A percentile compares a stretch with the other conserved stretches of the same genome.
Conservation (phyloP, 2,797 vertebrate species). For the Diceros bicornis region DNA sequence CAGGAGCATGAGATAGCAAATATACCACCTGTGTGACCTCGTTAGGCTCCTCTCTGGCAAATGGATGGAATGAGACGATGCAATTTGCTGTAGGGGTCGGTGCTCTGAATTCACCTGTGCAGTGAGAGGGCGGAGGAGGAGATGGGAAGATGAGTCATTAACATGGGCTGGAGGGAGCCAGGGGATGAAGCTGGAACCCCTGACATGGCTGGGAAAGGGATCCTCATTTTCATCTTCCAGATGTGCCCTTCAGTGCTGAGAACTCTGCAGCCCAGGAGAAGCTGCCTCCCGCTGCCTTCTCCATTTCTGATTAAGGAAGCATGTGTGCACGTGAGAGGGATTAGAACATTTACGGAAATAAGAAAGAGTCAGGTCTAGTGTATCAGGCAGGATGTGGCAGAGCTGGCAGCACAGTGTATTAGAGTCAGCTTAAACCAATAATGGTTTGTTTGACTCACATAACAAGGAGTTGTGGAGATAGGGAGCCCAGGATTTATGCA, state of each 20-base stretch:
- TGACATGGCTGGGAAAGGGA: background rate
- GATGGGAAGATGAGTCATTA: background rate
- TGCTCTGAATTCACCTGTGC: conserved; percentile 4
- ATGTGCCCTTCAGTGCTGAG: background rate
- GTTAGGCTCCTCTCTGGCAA: background rate
- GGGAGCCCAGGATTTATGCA: background rate
- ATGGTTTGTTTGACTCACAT: background rate
- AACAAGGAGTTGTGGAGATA: background rate
- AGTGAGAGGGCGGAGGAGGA: background rate
- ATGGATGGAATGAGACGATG: background rate
- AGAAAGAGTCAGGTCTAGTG: background rate
- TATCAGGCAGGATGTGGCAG: background rate
- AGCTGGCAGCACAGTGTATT: background rate
- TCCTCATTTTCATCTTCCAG: background rate
- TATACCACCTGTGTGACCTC: conserved; percentile 45
- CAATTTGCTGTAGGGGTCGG: background rate
- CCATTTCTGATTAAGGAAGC: background rate
- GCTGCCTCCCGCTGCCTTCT: background rate
- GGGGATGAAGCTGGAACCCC: background rate
- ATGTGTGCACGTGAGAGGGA: background rate
- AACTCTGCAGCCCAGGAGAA: background rate
- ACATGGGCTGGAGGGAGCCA: rapidly evolving
- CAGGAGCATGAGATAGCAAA: conserved; percentile 43
- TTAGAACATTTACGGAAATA: background rate
- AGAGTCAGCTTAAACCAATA: background rate